phyloP scores from a whole-genome alignment of 2,113 vertebrate species.

The Heterotis niloticus region DNA sequence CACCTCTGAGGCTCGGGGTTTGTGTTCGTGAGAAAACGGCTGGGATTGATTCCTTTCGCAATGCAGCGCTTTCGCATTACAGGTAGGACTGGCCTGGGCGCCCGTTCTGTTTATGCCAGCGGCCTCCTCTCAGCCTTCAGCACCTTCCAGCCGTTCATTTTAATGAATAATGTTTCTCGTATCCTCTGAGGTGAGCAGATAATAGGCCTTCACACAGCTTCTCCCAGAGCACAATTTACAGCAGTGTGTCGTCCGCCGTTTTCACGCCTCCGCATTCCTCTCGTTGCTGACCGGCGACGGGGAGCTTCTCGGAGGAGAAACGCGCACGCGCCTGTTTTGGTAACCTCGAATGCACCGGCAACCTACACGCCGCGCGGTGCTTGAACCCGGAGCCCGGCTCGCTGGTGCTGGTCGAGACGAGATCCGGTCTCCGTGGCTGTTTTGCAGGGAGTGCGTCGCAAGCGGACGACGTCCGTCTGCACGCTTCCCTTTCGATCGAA shows the following conservation, averaged over 20 bases:
- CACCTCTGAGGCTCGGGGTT: not conserved
- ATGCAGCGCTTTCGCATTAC: constrained; percentile 27
- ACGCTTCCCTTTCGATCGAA: not conserved
- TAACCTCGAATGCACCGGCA: constrained; percentile 37
- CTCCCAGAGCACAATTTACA: constrained; percentile 50
- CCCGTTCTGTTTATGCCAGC: constrained; percentile 40
- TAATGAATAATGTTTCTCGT: constrained; percentile 59
- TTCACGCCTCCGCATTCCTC: constrained; percentile 44
- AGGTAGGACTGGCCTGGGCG: constrained; percentile 37
- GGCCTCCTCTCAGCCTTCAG: constrained; percentile 33
- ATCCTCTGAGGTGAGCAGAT: constrained; percentile 58
- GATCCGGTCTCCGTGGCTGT: constrained; percentile 30
- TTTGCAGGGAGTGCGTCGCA: constrained; percentile 16
- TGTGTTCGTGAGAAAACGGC: not conserved
- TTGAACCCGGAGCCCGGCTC: constrained; percentile 33
- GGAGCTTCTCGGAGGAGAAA: constrained; percentile 37
- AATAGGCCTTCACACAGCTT: constrained; percentile 49
- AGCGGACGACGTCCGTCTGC: not conserved
- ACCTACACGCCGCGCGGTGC: constrained; percentile 40
- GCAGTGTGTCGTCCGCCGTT: constrained; percentile 46
- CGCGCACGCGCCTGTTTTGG: constrained; percentile 19
- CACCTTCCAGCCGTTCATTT: constrained; percentile 51
- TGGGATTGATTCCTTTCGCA: constrained; percentile 27
- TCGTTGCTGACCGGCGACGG: constrained; percentile 39
- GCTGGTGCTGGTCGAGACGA: constrained; percentile 39